Evolutionary conservation across 1,140 invertebrate genomes (phyloP).

Genomic region (Acarapis woodi): DNA sequence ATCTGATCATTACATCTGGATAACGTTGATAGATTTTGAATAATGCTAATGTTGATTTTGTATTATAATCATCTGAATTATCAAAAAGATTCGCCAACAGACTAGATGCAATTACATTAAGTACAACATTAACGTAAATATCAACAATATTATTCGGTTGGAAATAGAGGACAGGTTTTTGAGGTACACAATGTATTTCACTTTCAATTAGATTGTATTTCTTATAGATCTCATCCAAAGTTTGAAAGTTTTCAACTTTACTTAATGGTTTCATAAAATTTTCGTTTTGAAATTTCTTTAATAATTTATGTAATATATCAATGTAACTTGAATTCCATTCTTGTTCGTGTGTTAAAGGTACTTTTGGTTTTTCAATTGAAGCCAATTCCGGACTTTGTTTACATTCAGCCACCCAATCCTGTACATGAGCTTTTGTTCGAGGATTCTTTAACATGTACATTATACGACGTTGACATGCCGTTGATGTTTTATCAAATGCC

Average conservation of each 20-base stretch:
- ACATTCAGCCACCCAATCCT: constrained; percentile 28
- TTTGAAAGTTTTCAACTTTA: not conserved
- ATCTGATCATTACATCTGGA: constrained; percentile 26
- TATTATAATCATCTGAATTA: too few species aligned
- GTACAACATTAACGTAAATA: constrained; percentile 16
- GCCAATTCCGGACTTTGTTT: constrained; percentile 24
- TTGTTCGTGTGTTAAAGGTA: constrained; percentile 9
- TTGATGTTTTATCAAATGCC: constrained; percentile 33
- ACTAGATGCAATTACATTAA: constrained; percentile 13
- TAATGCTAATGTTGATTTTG: constrained; percentile 22
- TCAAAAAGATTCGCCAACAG: constrained; percentile 26
- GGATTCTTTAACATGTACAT: constrained; percentile 29
- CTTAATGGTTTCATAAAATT: not conserved
- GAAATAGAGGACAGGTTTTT: constrained; percentile 8
- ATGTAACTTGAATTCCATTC: constrained; percentile 9
- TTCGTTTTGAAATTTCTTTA: constrained; percentile 11
- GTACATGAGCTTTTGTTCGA: constrained; percentile 24
- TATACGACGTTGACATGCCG: constrained; percentile 32
- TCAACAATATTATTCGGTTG: constrained; percentile 15
- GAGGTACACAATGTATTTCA: constrained; percentile 4
- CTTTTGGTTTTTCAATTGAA: constrained; percentile 15
- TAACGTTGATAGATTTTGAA: constrained; percentile 38
- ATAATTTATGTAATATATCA: constrained; percentile 12
- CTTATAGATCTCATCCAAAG: constrained; percentile 9
- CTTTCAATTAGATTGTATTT: constrained; percentile 11